Evolutionary conservation across 2,888 invertebrate genomes (phyloP), one percentile per base, ranked within the genome.

Genomic region (Chrysopilus asiliformis): DNA sequence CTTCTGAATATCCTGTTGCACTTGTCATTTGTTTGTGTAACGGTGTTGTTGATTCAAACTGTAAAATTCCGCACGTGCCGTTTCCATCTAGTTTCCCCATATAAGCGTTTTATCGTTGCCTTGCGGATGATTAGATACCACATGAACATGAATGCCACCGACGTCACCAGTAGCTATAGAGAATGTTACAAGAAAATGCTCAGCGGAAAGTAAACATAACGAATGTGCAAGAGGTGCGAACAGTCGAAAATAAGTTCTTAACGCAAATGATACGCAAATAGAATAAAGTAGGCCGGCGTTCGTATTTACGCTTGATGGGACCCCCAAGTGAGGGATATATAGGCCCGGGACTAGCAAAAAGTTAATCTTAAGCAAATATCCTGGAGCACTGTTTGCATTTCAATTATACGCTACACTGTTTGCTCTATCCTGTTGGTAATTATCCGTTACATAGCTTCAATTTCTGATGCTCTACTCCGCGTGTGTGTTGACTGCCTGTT

Each of bases 291-390:
- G 25, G 13, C 19, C 31, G 28, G 39, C 32, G 16, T 37, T 30
- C 31, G 32, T 37, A 31, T 16, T 31, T 32, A 37, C 31, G 36
- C 26, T 31, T 31, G 36, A 18, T 28, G 35, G 29, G 35, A n/a
- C n/a, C n/a, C n/a, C n/a, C n/a, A n/a, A n/a, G n/a, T n/a, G n/a
- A n/a, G n/a, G n/a, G n/a, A n/a, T n/a, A n/a, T n/a, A n/a, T n/a
- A n/a, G n/a, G n/a, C 5, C n/a, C 27, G 26, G 31, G 36, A 28
- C 19, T 22, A 30, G 29, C 20, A 25, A 43, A 45, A 44, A 43
- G 48, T 45, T 47, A 49, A 49, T 49, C 48, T 46, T 38, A 33
- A 43, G 41, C 46, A 48, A 48, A 48, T 44, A 47, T 45, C 48
- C 48, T 43, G 44, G 34, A 45, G 48, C 43, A 33, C 26, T 43